Evolutionary conservation across 2,113 vertebrate species (phyloP).

Genomic region (Cervus canadensis): DNA sequence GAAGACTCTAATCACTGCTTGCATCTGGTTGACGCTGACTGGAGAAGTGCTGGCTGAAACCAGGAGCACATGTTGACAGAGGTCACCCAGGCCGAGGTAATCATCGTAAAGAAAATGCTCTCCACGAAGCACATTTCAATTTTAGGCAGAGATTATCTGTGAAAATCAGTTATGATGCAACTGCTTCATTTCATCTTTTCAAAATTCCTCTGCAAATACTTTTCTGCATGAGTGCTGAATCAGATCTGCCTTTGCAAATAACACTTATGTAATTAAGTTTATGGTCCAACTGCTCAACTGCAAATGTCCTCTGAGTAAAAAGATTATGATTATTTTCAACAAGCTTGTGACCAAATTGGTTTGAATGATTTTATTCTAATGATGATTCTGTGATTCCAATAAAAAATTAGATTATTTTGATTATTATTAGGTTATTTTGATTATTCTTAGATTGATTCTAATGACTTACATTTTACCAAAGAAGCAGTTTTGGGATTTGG

Average conservation of each 20-base stretch:
- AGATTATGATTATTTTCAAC: not conserved
- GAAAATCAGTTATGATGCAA: not conserved
- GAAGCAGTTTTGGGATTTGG: not conserved
- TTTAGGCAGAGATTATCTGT: not conserved
- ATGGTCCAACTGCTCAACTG: not conserved
- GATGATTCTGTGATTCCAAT: not conserved
- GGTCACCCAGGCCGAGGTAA: not conserved
- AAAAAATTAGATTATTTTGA: not conserved
- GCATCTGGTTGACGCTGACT: not conserved
- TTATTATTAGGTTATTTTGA: not conserved
- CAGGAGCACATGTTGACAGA: too few relatives aligned
- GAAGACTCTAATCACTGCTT: not conserved
- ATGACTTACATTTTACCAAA: not conserved
- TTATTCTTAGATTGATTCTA: not conserved
- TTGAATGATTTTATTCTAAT: not conserved
- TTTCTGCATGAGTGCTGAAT: not conserved
- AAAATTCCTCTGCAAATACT: not conserved
- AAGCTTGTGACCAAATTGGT: not conserved
- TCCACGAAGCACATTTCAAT: not conserved
- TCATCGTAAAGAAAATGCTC: not conserved
- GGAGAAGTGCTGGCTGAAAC: not conserved
- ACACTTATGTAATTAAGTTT: not conserved
- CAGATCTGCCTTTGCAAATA: not conserved
- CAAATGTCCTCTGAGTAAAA: not conserved
- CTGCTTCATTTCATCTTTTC: not conserved